Evolutionary conservation across 1,140 invertebrate genomes (phyloP).

Genomic region (Harlomillsia oculata): DNA sequence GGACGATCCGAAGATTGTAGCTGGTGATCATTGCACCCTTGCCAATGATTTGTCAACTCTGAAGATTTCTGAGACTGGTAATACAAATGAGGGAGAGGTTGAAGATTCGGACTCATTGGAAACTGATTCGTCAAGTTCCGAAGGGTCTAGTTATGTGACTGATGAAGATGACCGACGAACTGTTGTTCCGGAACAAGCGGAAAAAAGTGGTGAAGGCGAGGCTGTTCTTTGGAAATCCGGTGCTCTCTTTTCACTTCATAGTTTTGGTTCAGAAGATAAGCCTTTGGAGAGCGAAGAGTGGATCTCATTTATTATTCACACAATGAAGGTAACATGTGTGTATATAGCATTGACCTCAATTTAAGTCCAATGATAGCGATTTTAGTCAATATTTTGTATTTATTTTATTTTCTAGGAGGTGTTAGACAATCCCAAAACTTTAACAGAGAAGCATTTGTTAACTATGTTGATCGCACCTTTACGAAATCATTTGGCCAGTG

Average conservation of each 20-base stretch:
- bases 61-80: background rate
- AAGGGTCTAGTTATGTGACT: background rate
- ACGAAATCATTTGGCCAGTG: conserved; percentile 36
- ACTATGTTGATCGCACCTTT: conserved; percentile 38
- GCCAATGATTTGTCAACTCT: background rate
- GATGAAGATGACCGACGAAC: conserved; percentile 17
- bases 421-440: conserved; percentile 29
- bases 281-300: conserved; percentile 74
- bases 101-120: conserved; percentile 8
- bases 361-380: background rate
- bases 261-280: conserved; percentile 40
- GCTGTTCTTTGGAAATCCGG: conserved; percentile 30
- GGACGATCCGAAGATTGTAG: background rate
- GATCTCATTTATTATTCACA: conserved; percentile 54
- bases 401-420: conserved; percentile 20
- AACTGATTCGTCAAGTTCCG: conserved; percentile 18
- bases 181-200: background rate
- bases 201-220: background rate
- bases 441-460: conserved; percentile 36
- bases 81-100: background rate
- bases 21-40: background rate
- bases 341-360: no score
- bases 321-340: conserved; percentile 36
- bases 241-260: conserved; percentile 33
- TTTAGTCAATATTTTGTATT: background rate